Conservation (phyloP, 2,113 vertebrate genomes). For the Glaucidium brasilianum region DNA sequence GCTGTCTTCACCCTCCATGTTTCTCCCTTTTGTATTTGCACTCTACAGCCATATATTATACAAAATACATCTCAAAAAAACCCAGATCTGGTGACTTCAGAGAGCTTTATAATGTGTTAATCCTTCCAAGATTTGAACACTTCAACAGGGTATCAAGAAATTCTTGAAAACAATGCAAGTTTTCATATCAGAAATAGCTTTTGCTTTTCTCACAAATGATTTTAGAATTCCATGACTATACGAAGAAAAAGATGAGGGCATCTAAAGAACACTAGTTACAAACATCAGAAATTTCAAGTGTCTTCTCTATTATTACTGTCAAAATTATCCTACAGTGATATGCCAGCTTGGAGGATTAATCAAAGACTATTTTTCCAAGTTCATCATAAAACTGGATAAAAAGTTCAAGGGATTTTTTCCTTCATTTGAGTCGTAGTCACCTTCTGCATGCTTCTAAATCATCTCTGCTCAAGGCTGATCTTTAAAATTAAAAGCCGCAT, state of each 20-base stretch:
- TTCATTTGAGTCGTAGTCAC: neutral
- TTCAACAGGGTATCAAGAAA: neutral
- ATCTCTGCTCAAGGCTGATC: neutral
- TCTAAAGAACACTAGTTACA: neutral
- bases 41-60: neutral
- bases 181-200: neutral
- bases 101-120: neutral
- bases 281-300: neutral
- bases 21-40: neutral
- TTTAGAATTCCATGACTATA: neutral
- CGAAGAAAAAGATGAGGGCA: neutral
- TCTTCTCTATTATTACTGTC: neutral
- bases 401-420: neutral
- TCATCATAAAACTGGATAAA: neutral
- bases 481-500: neutral
- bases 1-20: neutral
- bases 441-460: neutral
- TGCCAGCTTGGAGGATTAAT: neutral
- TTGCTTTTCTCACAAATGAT: neutral
- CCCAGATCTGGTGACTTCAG: neutral
- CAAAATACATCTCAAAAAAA: neutral
- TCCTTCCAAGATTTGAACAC: neutral
- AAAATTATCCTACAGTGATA: neutral
- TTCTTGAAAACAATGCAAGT: neutral
- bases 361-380: neutral